Base-by-base conservation (phyloP, 2,797 vertebrate genomes). In the Karalla daura region DNA sequence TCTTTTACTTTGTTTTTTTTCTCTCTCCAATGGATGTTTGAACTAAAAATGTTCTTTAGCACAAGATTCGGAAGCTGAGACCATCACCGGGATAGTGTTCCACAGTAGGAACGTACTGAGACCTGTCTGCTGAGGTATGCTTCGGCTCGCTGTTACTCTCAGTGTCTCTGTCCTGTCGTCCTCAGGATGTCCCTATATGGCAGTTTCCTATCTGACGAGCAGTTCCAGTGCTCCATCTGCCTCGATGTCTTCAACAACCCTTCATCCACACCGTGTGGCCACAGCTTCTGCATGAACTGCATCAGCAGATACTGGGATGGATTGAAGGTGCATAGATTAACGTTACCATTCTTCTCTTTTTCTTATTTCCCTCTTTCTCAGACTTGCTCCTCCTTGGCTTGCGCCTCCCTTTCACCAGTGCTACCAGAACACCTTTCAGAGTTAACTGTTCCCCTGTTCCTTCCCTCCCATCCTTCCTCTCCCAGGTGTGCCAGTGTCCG, bases 201-300 rank as follows among this genome's bases (percentile, higher is more conserved):
- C 1, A 90, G 85, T 28, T 91, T 93, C 39, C 83, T 94, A 64
- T 89, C 88, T 1, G 86, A 90, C 7, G 86, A 94, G 15, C 91
- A 94, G 80, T 89, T 94, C 70, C 85, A 76, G 70, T 95, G 95
- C 79, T 88, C 93, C 30, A 94, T 96, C 54, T 94, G 94, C 58
- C 86, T 93, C 14, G 90, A 80, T 0, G 51, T 92, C 36, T 93
- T 91, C 66, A 70, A 23, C 12, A 92, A 92, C 67, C 91, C 94
- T 0, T 89, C 89, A 1, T 94, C 95, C 45, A 93, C 93, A 0
- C 91, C 91, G 1, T 96, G 95, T 7, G 94, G 95, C n/a, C 95
- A 95, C 91, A 95, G 87, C 72, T 96, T 94, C 89, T 96, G 95
- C 78, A 80, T 92, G 78, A 1, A 0, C 53, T 96, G 95, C 83